Conservation (phyloP, 2,113 vertebrate species). For the Hiodon alosoides region DNA sequence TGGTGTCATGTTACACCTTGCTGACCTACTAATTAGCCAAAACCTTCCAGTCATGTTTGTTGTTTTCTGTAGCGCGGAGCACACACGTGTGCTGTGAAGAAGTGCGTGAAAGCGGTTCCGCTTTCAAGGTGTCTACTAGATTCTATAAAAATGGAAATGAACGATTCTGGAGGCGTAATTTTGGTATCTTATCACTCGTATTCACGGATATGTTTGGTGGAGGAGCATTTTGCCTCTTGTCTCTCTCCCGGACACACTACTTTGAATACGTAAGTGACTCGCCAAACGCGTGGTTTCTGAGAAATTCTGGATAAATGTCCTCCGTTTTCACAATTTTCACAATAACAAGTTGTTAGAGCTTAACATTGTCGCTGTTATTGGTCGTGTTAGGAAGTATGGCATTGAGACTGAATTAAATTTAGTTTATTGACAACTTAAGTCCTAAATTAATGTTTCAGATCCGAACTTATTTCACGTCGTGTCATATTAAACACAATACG, state of each 20-base stretch:
- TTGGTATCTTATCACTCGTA: conserved; percentile 79
- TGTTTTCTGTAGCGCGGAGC: background rate
- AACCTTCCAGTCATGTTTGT: background rate
- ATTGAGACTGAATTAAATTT: too few relatives aligned
- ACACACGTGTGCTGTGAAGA: conserved; percentile 8
- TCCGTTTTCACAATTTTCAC: too few relatives aligned
- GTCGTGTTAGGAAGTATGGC: too few relatives aligned
- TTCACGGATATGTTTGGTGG: conserved; percentile 54
- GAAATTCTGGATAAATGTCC: too few relatives aligned
- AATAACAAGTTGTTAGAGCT: too few relatives aligned
- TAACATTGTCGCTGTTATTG: too few relatives aligned
- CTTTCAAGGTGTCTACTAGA: conserved; percentile 29
- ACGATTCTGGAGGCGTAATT: conserved; percentile 76
- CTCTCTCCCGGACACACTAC: conserved; percentile 50
- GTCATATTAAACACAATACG: too few relatives aligned
- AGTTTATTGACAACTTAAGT: too few relatives aligned
- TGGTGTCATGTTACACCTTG: conserved; percentile 9
- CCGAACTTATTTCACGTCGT: too few relatives aligned
- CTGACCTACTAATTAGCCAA: background rate
- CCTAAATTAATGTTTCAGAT: too few relatives aligned
- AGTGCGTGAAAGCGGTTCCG: background rate
- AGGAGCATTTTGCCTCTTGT: conserved; percentile 59
- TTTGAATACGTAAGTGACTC: conserved; percentile 57
- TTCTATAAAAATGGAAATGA: conserved; percentile 69
- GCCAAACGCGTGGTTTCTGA: background rate